Conservation (phyloP, 1,140 invertebrate genomes). For the Eciton burchellii region DNA sequence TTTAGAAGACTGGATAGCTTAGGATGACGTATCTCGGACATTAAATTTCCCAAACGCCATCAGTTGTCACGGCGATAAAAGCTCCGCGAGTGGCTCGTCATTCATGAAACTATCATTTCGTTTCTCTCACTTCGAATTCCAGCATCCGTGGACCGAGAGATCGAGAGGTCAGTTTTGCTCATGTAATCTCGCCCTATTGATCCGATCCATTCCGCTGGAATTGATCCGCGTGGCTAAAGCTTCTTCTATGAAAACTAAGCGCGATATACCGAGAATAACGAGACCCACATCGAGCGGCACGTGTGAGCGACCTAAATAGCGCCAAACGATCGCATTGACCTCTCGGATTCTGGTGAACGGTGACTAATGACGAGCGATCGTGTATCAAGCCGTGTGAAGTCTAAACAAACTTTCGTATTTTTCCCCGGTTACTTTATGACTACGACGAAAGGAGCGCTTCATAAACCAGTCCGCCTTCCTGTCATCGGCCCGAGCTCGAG, state of each 20-base stretch:
- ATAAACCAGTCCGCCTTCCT: conserved; percentile 27
- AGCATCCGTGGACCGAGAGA: background rate
- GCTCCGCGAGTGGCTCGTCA: too few species aligned
- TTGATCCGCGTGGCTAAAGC: conserved; percentile 10
- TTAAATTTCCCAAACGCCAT: too few species aligned
- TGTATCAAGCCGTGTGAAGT: conserved; percentile 36
- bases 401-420: conserved; percentile 64
- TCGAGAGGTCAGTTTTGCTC: background rate
- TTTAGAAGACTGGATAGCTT: too few species aligned
- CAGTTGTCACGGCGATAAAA: too few species aligned
- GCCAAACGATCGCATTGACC: conserved; percentile 12
- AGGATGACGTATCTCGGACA: too few species aligned
- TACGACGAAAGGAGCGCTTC: conserved; percentile 40
- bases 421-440: conserved; percentile 54
- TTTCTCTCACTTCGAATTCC: background rate
- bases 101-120: background rate
- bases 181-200: background rate
- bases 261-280: background rate
- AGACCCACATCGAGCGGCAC: background rate
- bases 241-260: conserved; percentile 50
- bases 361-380: background rate
- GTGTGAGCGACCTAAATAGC: background rate
- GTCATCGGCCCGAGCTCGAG: conserved; percentile 25
- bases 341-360: conserved; percentile 3
- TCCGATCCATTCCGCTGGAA: background rate